phyloP scores from a whole-genome alignment of 1,140 invertebrate species.

The Drosophila albomicans region DNA sequence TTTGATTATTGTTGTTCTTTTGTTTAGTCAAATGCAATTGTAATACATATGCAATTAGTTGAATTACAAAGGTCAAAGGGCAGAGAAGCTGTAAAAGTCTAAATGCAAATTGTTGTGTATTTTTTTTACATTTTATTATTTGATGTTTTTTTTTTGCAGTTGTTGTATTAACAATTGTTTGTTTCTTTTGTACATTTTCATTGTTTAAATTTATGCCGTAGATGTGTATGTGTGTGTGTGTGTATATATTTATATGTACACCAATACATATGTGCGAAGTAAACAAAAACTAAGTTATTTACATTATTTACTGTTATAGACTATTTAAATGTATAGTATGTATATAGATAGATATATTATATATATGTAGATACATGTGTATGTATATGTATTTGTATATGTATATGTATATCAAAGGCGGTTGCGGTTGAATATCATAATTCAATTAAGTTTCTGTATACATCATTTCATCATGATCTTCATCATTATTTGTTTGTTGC shows the following conservation, averaged over 20 bases:
- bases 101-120: constrained; percentile 47
- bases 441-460: constrained; percentile 72
- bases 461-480: constrained; percentile 18
- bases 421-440: constrained; percentile 60
- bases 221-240: constrained; percentile 52
- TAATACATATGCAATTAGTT: constrained; percentile 4
- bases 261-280: constrained; percentile 61
- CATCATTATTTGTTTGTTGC: constrained; percentile 20
- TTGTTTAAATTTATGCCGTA: constrained; percentile 75
- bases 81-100: constrained; percentile 16
- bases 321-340: constrained; percentile 66
- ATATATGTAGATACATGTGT: constrained; percentile 41
- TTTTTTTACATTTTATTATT: constrained; percentile 53
- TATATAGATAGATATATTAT: constrained; percentile 62
- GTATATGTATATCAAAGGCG: constrained; percentile 78
- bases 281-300: constrained; percentile 81
- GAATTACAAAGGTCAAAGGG: constrained; percentile 8
- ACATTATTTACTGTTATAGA: constrained; percentile 74
- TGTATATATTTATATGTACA: constrained; percentile 47
- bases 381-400: constrained; percentile 37
- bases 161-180: constrained; percentile 62
- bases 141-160: constrained; percentile 67
- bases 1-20: not conserved
- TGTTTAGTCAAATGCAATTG: constrained; percentile 10
- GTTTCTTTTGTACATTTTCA: constrained; percentile 74